Evolutionary conservation across 2,888 invertebrate genomes (phyloP).

Genomic region (Kryphioiulus occultus): DNA sequence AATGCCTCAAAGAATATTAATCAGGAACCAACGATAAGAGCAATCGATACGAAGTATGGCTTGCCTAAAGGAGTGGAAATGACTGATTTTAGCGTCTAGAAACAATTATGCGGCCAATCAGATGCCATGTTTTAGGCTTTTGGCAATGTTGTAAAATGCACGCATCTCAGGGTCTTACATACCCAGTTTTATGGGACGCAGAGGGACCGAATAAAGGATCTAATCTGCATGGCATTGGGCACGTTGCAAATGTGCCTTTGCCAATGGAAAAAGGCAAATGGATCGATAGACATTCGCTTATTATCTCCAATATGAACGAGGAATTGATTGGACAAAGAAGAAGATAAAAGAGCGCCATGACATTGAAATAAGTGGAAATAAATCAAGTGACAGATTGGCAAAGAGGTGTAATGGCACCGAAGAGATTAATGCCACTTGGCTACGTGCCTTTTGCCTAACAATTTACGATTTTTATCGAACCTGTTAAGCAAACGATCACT

Average conservation of each 20-base stretch:
- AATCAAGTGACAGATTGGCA: slow-evolving; percentile 7
- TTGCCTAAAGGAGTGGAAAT: no score
- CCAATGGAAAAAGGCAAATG: background rate
- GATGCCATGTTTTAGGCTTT: background rate
- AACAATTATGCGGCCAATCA: no score
- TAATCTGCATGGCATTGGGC: background rate
- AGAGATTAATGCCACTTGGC: slow-evolving; percentile 23
- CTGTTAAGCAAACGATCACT: background rate
- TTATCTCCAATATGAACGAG: background rate
- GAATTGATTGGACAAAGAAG: background rate
- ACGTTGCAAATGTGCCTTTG: background rate
- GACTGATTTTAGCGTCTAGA: no score
- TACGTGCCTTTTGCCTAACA: background rate
- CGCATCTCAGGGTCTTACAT: background rate
- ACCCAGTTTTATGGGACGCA: background rate
- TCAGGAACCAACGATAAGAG: no score
- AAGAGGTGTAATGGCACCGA: slow-evolving; percentile 16
- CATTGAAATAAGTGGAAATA: slow-evolving; percentile 12
- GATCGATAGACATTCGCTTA: background rate
- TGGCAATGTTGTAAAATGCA: background rate
- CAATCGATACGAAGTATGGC: no score
- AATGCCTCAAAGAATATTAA: no score
- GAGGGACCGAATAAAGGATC: slow-evolving; percentile 23
- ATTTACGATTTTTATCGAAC: background rate
- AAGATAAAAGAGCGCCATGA: background rate